Percentiles rank a stretch among this genome's conserved stretches.
These are phyloP conservation scores for Notocelia uddmanniana DNA, from an alignment of 2,888 invertebrate species.

Conservation along the genomic window DNA sequence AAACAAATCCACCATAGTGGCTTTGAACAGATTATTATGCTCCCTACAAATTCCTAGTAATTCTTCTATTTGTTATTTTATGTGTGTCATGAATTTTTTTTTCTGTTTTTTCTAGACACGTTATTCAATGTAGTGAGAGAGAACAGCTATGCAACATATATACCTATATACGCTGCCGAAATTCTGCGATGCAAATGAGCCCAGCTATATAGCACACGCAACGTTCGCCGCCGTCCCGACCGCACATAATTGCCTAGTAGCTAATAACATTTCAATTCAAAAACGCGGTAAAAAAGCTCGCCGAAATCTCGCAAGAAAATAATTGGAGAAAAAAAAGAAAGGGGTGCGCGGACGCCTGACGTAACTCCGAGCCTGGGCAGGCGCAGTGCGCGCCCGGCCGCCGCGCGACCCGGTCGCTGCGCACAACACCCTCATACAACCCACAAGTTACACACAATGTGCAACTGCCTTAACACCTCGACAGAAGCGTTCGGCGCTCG, in stretches of 20 bases:
- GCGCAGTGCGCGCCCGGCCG: constrained; percentile 74
- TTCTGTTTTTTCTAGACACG: too few relatives aligned
- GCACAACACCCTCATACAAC: constrained; percentile 56
- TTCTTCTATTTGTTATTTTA: too few relatives aligned
- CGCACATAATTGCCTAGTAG: constrained; percentile 34
- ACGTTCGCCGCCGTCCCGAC: not conserved
- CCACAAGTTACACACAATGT: constrained; percentile 50
- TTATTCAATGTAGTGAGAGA: too few relatives aligned
- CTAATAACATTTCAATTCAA: constrained; percentile 34
- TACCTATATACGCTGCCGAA: not conserved
- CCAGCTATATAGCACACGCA: not conserved
- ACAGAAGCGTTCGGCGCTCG: not conserved
- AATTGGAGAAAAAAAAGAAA: constrained; percentile 81
- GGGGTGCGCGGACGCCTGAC: constrained; percentile 79
- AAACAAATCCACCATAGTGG: too few relatives aligned
- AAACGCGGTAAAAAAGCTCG: constrained; percentile 58
- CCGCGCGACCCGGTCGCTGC: constrained; percentile 76
- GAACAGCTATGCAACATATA: too few relatives aligned
- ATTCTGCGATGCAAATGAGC: constrained; percentile 27
- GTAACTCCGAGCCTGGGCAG: constrained; percentile 67
- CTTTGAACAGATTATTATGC: too few relatives aligned
- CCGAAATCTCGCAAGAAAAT: constrained; percentile 81
- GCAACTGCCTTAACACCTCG: constrained; percentile 23
- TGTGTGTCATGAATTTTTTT: too few relatives aligned
- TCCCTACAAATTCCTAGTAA: too few relatives aligned